phyloP scores from a whole-genome alignment of 1,140 invertebrate species.

The Streblospio benedicti region DNA sequence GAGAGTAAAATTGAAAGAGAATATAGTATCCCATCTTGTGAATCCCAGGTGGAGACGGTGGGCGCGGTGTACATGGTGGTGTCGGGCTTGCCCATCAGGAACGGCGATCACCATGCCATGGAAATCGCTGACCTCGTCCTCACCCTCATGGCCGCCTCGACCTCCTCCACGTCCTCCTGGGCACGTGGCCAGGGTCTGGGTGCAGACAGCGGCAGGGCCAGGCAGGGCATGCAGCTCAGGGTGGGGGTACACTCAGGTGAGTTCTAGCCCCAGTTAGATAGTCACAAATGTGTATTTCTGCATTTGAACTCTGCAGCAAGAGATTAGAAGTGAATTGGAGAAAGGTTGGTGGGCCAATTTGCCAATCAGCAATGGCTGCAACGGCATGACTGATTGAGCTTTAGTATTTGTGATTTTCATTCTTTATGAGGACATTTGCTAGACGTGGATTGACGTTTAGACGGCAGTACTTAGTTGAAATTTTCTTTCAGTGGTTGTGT shows the following conservation, averaged over 20 bases:
- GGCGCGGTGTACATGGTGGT: slow-evolving; percentile 98
- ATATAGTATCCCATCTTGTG: too few species aligned
- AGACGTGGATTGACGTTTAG: not conserved
- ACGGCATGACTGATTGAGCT: not conserved
- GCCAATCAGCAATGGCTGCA: too few species aligned
- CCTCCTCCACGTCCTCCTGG: slow-evolving; percentile 13
- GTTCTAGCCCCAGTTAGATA: not conserved
- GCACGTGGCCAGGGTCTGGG: slow-evolving; percentile 6
- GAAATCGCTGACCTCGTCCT: slow-evolving; percentile 17
- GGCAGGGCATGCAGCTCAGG: too few species aligned
- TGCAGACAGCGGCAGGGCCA: too few species aligned
- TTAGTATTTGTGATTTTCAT: not conserved
- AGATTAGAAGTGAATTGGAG: too few species aligned
- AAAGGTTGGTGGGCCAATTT: too few species aligned
- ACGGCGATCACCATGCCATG: slow-evolving; percentile 16
- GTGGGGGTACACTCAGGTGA: slow-evolving; percentile 17
- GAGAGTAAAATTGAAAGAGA: too few species aligned
- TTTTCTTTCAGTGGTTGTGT: too few species aligned
- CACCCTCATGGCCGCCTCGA: slow-evolving; percentile 11
- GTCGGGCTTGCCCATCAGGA: slow-evolving; percentile 66
- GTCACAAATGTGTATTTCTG: too few species aligned
- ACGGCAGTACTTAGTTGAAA: too few species aligned
- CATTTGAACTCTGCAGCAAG: too few species aligned
- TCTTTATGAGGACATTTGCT: not conserved
- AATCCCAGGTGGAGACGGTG: slow-evolving; percentile 94